Evolutionary conservation across 2,797 vertebrate species (phyloP).

Genomic region (Linurgus olivaceus): DNA sequence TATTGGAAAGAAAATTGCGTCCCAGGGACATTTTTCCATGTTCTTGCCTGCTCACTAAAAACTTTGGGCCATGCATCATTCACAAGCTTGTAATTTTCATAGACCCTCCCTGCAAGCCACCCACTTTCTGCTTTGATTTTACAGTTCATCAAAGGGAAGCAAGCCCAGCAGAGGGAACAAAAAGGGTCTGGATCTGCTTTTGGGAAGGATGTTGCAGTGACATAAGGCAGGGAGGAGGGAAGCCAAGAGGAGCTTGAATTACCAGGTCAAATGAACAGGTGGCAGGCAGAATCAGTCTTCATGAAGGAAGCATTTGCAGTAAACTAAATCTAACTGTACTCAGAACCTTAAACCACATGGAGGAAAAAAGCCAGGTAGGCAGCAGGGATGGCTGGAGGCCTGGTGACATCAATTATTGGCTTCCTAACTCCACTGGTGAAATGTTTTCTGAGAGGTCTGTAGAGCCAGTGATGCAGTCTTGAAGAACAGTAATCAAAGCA

Average conservation of each 20-base stretch:
- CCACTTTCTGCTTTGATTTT: not conserved
- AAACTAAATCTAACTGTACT: not conserved
- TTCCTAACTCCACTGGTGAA: not conserved
- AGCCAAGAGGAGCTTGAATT: not conserved
- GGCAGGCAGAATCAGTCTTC: not conserved
- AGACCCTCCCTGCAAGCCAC: not conserved
- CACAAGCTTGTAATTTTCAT: fast-evolving
- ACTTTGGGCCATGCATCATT: not conserved
- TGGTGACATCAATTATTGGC: not conserved
- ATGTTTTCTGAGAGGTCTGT: conserved; percentile 1
- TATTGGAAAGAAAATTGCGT: not conserved
- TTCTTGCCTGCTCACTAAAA: not conserved
- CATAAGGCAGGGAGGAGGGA: not conserved
- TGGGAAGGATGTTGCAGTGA: not conserved
- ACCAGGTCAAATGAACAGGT: not conserved
- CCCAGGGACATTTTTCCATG: not conserved
- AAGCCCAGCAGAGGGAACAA: not conserved
- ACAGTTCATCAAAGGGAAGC: not conserved
- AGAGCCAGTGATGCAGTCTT: not conserved
- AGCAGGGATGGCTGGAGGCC: not conserved
- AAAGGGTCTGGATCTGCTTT: not conserved
- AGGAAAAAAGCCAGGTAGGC: not conserved
- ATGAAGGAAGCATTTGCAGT: not conserved
- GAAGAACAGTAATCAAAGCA: conserved; percentile 22
- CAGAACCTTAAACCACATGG: not conserved